Evolutionary conservation across 2,797 vertebrate species (phyloP).

Genomic region (Pangasius mekongensis): DNA sequence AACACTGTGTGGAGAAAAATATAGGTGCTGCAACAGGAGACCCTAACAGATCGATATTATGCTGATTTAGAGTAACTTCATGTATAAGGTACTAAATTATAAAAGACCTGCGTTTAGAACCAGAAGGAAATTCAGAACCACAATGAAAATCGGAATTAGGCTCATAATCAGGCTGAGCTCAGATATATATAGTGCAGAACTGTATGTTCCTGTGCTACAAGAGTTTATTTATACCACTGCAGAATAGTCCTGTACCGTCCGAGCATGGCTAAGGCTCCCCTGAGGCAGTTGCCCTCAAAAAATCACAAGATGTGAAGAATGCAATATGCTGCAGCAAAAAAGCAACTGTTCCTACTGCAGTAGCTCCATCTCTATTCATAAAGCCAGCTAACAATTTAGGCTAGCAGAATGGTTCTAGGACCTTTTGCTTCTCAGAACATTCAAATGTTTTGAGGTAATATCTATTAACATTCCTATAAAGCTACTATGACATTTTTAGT

Average conservation of each 20-base stretch:
- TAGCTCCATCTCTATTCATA: background rate
- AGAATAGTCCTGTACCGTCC: constrained; percentile 63
- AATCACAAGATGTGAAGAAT: constrained; percentile 49
- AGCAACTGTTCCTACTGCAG: background rate
- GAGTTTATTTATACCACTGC: constrained; percentile 58
- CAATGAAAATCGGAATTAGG: background rate
- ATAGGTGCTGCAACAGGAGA: background rate
- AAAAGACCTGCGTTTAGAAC: background rate
- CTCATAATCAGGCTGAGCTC: constrained; percentile 11
- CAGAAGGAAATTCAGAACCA: background rate
- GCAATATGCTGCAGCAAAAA: constrained; percentile 57
- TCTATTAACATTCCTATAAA: background rate
- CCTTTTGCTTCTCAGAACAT: background rate
- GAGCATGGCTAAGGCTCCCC: constrained; percentile 41
- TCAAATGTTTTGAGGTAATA: background rate
- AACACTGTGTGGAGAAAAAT: background rate
- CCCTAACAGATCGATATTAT: background rate
- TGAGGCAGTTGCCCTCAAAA: constrained; percentile 55
- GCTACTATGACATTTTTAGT: background rate
- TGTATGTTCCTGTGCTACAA: constrained; percentile 59
- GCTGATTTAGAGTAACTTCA: background rate
- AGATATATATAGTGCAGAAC: constrained; percentile 20
- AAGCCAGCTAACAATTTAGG: background rate
- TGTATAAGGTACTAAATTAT: background rate
- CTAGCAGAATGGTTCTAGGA: background rate